Base-by-base conservation (phyloP, 2,888 invertebrate species). In the Cheilosia pagana region DNA sequence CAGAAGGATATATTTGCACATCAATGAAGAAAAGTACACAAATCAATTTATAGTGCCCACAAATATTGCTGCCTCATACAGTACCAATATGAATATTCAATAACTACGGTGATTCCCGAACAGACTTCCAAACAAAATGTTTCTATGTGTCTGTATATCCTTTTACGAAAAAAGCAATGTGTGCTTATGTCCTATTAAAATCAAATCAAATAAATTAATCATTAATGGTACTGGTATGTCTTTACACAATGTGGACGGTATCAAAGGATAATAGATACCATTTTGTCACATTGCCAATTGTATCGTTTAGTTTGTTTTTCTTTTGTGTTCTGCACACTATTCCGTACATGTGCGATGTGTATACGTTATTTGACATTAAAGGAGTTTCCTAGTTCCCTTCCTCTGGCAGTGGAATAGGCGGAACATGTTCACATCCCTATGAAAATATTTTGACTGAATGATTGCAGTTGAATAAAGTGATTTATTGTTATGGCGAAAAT, bases 131-230 rank as follows among this genome's bases (percentile, higher is more conserved):
- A 63, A 63, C 57, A 57, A 55, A 35, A 35, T 12, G 3, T 35
- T n/a, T n/a, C n/a, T n/a, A 12, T 10, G 35, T 35, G 12, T 3
- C 12, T 12, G 12, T 28, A 39, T 23, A 50, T 50, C 50, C 23
- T 21, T 19, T 60, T 59, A 31, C 68, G 65, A 62, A 77, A 77
- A 62, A 62, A 71, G 14, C 48, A 63, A 41, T 71, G 71, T 78
- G 50, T 78, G 71, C 48, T 60, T 62, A 45, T 57, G 71, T 21
- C 59, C 71, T 63, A 78, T 78, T 78, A 78, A 78, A 71, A 71
- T 71, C 63, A 57, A 78, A 71, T 78, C 65, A 78, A 78, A 71
- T 78, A 71, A 65, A 78, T 78, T 78, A 65, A 78, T 78, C 78
- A 78, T 63, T 71, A 70, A 71, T 78, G 31, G 19, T 12, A 78